phyloP scores from a whole-genome alignment of 2,113 vertebrate species.

The Brienomyrus brachyistius region DNA sequence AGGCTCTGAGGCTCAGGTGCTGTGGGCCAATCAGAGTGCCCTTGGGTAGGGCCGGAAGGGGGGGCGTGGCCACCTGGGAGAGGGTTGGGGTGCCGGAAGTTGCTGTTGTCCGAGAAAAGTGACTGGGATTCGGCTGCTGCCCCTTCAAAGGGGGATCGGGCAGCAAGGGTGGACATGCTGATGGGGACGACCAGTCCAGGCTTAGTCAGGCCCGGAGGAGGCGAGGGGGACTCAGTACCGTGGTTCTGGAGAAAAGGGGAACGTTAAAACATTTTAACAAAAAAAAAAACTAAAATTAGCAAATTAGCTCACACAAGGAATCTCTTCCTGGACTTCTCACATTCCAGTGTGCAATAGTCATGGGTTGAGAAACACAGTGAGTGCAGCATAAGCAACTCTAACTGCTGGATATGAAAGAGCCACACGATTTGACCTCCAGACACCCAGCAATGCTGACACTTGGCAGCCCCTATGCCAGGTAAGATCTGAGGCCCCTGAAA shows the following conservation, averaged over 20 bases:
- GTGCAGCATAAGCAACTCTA: not conserved
- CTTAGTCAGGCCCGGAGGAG: constrained; percentile 91
- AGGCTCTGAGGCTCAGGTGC: constrained; percentile 98
- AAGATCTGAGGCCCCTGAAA: not conserved
- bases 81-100: constrained; percentile 95
- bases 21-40: constrained; percentile 91
- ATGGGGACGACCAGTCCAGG: constrained; percentile 85
- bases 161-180: constrained; percentile 85
- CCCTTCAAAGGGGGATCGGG: constrained; percentile 92
- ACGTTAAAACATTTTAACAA: not conserved
- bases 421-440: not conserved
- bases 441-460: not conserved
- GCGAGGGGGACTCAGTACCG: constrained; percentile 89
- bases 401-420: not conserved
- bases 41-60: constrained; percentile 84
- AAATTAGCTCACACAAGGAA: not conserved
- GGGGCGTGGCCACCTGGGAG: constrained; percentile 88
- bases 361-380: not conserved
- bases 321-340: not conserved
- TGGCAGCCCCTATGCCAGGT: not conserved
- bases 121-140: constrained; percentile 96
- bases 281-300: not conserved
- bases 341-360: not conserved
- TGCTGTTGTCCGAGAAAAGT: constrained; percentile 94
- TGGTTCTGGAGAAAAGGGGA: constrained; percentile 65